A percentile compares a stretch with the other conserved stretches of the same genome.
Evolutionary conservation across 2,888 invertebrate genomes (phyloP).

Genomic region (Spodoptera picta): DNA sequence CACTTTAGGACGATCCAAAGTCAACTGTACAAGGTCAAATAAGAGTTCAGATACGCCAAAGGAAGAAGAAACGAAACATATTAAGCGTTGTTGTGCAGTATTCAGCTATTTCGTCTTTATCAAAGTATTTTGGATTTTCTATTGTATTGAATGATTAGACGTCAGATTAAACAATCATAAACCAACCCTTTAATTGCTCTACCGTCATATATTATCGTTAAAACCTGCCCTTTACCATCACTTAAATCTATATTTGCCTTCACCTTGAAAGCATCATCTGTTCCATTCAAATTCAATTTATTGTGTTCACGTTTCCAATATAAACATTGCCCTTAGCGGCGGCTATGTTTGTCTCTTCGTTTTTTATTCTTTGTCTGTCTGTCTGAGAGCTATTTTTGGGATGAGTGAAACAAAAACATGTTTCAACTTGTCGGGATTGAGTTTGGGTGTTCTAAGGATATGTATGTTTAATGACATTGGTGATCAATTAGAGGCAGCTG

Average conservation of each 20-base stretch:
- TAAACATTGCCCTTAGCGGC: slow-evolving; percentile 64
- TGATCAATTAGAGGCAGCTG: slow-evolving; percentile 37
- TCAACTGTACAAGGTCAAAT: slow-evolving; percentile 7
- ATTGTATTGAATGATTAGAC: too few relatives aligned
- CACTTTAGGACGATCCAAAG: slow-evolving; percentile 16
- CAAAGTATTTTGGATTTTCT: too few relatives aligned
- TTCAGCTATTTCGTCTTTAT: too few relatives aligned
- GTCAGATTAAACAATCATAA: too few relatives aligned
- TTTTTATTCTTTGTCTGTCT: slow-evolving; percentile 68
- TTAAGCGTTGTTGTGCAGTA: too few relatives aligned
- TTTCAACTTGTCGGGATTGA: slow-evolving; percentile 54
- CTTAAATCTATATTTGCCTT: slow-evolving; percentile 1
- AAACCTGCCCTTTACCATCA: not conserved
- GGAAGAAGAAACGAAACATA: too few relatives aligned
- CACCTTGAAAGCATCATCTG: slow-evolving; percentile 26
- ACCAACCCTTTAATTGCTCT: too few relatives aligned
- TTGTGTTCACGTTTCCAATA: slow-evolving; percentile 43
- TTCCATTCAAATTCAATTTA: slow-evolving; percentile 21
- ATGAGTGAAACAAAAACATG: slow-evolving; percentile 58
- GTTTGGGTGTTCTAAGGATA: slow-evolving; percentile 38
- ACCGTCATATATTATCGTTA: too few relatives aligned
- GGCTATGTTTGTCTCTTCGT: slow-evolving; percentile 63
- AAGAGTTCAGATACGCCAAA: too few relatives aligned
- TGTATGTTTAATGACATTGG: slow-evolving; percentile 29
- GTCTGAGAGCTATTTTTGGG: slow-evolving; percentile 63